These are phyloP conservation scores for Temnothorax curvispinosus DNA, from an alignment of 1,140 invertebrate genomes.

Conservation along the genomic window DNA sequence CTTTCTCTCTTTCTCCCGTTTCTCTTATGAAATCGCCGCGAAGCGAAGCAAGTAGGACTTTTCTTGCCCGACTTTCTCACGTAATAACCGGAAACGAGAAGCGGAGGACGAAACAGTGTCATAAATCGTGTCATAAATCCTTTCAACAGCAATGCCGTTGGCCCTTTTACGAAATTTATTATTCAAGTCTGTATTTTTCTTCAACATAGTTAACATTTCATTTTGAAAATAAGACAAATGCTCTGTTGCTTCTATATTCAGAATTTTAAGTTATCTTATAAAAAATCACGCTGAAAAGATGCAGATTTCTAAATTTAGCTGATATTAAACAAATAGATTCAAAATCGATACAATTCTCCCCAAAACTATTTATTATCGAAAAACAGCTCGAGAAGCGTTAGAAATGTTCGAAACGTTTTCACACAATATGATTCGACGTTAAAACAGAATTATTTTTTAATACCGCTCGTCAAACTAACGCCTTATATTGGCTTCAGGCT, in stretches of 20 bases:
- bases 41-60: conserved; percentile 58
- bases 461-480: background rate
- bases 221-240: background rate
- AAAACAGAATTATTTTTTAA: conserved; percentile 9
- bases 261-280: background rate
- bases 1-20: background rate
- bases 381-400: background rate
- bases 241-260: background rate
- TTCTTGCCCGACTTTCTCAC: conserved; percentile 72
- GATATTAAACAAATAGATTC: background rate
- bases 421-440: background rate
- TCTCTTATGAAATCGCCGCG: background rate
- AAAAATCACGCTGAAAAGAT: background rate
- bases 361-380: background rate
- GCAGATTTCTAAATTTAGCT: background rate
- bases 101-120: conserved; percentile 53
- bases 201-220: background rate
- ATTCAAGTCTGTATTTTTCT: background rate
- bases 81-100: conserved; percentile 74
- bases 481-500: conserved; percentile 34
- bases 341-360: background rate
- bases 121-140: conserved; percentile 65
- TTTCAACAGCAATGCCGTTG: conserved; percentile 14
- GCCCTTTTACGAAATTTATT: background rate
- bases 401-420: background rate